These are phyloP conservation scores for Passer domesticus DNA, from an alignment of 2,113 vertebrate species.

Conservation along the genomic window DNA sequence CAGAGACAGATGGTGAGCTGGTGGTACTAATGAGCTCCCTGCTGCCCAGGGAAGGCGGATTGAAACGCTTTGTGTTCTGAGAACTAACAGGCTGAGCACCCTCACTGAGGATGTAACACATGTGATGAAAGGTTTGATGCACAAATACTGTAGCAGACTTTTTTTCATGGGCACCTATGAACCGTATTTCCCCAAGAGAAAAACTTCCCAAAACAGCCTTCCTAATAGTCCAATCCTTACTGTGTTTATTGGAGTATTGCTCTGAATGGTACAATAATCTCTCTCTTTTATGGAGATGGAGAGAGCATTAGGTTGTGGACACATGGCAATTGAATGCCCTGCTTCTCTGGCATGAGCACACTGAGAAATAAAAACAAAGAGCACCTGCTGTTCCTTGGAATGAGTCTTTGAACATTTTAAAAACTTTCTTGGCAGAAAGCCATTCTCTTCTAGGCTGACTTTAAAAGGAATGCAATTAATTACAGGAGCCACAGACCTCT, in stretches of 20 bases:
- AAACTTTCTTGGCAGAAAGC: slow-evolving; percentile 52
- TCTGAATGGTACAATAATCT: slow-evolving; percentile 3
- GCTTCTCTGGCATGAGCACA: slow-evolving; percentile 47
- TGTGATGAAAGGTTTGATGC: background rate
- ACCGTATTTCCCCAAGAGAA: background rate
- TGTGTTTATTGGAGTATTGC: slow-evolving; percentile 4
- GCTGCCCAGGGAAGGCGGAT: slow-evolving; percentile 44
- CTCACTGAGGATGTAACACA: background rate
- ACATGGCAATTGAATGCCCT: slow-evolving; percentile 59
- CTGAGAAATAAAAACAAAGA: slow-evolving; percentile 59
- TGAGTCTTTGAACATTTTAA: slow-evolving; percentile 47
- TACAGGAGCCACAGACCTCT: background rate
- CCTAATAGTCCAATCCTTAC: background rate
- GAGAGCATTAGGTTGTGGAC: slow-evolving; percentile 47
- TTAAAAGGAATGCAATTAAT: slow-evolving; percentile 51
- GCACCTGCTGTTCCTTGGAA: slow-evolving; percentile 55
- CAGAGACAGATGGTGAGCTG: slow-evolving; percentile 62
- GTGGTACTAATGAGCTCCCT: slow-evolving; percentile 40
- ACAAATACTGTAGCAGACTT: slow-evolving; percentile 8
- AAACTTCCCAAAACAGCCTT: background rate
- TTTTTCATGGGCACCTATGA: slow-evolving; percentile 24
- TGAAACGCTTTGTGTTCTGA: slow-evolving; percentile 50
- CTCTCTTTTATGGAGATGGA: slow-evolving; percentile 21
- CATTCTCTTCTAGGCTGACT: slow-evolving; percentile 25
- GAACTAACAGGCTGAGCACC: slow-evolving; percentile 33